A percentile compares a stretch with the other conserved stretches of the same genome.
phyloP scores from a whole-genome alignment of 1,140 invertebrate species.

The Acromyrmex echinatior region DNA sequence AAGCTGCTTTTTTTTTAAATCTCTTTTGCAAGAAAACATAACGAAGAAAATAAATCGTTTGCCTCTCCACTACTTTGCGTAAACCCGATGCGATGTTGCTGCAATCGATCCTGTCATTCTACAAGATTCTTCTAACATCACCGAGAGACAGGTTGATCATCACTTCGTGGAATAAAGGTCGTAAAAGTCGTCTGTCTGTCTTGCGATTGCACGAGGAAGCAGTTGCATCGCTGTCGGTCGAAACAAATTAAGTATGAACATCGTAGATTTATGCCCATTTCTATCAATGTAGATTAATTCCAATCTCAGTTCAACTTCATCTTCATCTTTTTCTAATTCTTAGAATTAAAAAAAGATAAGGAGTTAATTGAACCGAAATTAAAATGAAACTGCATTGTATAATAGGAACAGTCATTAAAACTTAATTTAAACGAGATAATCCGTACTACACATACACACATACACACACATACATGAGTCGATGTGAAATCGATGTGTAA shows the following conservation, averaged over 20 bases:
- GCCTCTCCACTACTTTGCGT: not conserved
- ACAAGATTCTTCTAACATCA: not conserved
- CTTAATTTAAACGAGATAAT: not conserved
- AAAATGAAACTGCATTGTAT: too few relatives aligned
- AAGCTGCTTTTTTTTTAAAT: not conserved
- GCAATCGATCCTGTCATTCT: slow-evolving; percentile 20
- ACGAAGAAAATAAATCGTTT: not conserved
- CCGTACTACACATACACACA: not conserved
- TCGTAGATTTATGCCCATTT: not conserved
- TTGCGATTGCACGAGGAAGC: not conserved
- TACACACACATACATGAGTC: not conserved
- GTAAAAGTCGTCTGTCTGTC: not conserved
- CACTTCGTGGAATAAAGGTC: not conserved
- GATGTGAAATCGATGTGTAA: not conserved
- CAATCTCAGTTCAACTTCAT: too few relatives aligned
- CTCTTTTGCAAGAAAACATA: not conserved
- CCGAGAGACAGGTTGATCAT: not conserved
- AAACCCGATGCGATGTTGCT: not conserved
- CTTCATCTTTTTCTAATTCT: too few relatives aligned
- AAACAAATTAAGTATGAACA: not conserved
- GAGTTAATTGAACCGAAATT: too few relatives aligned
- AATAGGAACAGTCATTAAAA: not conserved
- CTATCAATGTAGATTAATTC: too few relatives aligned
- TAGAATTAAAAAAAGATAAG: too few relatives aligned
- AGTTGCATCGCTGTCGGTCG: slow-evolving; percentile 10